These are phyloP conservation scores for Anthoscopus minutus DNA, from an alignment of 2,113 vertebrate genomes.

Conservation along the genomic window DNA sequence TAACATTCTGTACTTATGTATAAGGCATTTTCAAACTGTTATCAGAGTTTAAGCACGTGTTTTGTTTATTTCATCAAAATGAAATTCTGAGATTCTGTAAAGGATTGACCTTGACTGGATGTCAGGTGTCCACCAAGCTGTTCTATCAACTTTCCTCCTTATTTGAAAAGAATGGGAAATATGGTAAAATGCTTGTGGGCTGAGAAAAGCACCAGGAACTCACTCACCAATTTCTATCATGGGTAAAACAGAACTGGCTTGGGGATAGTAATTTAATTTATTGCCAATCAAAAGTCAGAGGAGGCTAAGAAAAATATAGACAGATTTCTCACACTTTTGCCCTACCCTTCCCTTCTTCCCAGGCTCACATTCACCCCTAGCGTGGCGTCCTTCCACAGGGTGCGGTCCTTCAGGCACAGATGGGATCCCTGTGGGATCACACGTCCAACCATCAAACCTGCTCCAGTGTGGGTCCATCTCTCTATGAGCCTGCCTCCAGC, in stretches of 20 bases:
- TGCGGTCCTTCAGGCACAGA: neutral
- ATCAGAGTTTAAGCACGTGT: neutral
- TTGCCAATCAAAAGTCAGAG: neutral
- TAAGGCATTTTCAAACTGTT: neutral
- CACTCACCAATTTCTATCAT: neutral
- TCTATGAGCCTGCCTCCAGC: neutral
- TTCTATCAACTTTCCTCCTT: neutral
- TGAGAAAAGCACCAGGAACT: neutral
- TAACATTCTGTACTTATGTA: neutral
- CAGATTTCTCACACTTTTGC: neutral
- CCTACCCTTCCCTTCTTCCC: neutral
- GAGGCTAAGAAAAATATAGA: neutral
- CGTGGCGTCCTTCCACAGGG: neutral
- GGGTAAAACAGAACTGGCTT: neutral
- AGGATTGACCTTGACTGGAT: neutral
- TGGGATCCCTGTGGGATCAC: neutral
- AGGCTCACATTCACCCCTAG: neutral
- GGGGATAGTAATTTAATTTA: neutral
- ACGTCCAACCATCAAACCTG: neutral
- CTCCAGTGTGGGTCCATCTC: neutral
- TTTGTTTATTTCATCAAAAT: neutral
- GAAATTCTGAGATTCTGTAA: neutral
- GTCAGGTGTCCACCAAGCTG: neutral
- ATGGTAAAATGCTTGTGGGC: neutral
- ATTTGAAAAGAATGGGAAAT: neutral